phyloP scores from a whole-genome alignment of 1,140 invertebrate species.

The Oscheius sp. region DNA sequence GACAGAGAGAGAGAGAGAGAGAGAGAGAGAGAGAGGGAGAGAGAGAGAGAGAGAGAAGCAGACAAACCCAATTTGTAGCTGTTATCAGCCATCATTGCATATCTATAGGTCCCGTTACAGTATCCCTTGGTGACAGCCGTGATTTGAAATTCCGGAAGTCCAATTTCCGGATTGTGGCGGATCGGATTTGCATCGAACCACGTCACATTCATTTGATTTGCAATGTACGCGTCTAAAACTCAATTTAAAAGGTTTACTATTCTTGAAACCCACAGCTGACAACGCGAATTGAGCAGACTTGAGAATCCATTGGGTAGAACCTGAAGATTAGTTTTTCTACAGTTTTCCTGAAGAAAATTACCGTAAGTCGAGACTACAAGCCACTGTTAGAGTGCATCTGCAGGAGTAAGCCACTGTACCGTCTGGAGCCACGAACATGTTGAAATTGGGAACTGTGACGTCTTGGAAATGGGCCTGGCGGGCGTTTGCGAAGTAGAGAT shows the following conservation, averaged over 20 bases:
- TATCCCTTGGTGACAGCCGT: slow-evolving; percentile 45
- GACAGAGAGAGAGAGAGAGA: no score
- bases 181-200: slow-evolving; percentile 54
- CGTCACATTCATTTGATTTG: slow-evolving; percentile 53
- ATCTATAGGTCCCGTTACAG: slow-evolving; percentile 58
- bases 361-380: slow-evolving; percentile 28
- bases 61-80: slow-evolving; percentile 51
- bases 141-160: slow-evolving; percentile 56
- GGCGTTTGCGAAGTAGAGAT: slow-evolving; percentile 59
- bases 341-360: not conserved
- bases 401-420: slow-evolving; percentile 62
- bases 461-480: slow-evolving; percentile 49
- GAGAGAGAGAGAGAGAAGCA: no score
- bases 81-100: slow-evolving; percentile 53
- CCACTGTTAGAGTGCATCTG: slow-evolving; percentile 53
- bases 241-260: not conserved
- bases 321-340: slow-evolving; percentile 33
- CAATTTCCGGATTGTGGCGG: slow-evolving; percentile 54
- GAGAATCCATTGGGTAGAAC: slow-evolving; percentile 58
- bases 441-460: slow-evolving; percentile 58
- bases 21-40: no score
- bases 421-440: slow-evolving; percentile 61
- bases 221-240: slow-evolving; percentile 57
- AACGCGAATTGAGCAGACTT: slow-evolving; percentile 52
- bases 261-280: slow-evolving; percentile 35